Base-by-base conservation (phyloP, 2,113 vertebrate species). In the Cettia cetti region DNA sequence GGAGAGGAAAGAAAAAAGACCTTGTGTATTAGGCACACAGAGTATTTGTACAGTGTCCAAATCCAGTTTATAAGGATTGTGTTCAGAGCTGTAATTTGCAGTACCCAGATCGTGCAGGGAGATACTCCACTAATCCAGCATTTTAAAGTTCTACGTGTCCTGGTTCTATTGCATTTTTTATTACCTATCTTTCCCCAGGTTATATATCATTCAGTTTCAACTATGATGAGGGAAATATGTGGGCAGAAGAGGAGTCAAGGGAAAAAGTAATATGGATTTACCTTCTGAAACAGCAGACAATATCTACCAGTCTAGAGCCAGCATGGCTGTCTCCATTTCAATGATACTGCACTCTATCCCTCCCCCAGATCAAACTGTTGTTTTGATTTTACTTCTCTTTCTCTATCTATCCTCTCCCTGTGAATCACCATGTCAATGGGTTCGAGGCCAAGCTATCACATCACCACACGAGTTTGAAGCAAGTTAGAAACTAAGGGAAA, bases 151-250 rank as follows among this genome's bases (percentile, higher is more conserved):
- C 86, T 31, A 2, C 0, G 0, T 75, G 76, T 40, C 26, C 72
- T 45, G 69, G 60, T 60, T 83, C 49, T 86, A 52, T 4, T 86
- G 60, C 78, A 82, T 88, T 83, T 94, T 86, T 92, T 86, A 95
- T 86, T 68, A 90, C 69, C 64, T 50, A 3, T 68, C 83, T 89
- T 93, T 89, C 77, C 50, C 52, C 22, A 23, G 24, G 56, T 89
- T 92, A 90, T 86, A 11, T 52, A 90, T 92, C 93, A 96, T 89
- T 97, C 89, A 94, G 45, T 76, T 94, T 42, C 53, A 61, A n/a
- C 74, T 89, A 86, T 54, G 65, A 91, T 69, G 83, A 96, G 82
- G 81, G 72, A 83, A 92, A n/a, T 72, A 80, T 2, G 60, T 89
- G 69, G 69, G 80, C 88, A 93, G 90, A 77, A 57, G 63, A 89